phyloP scores from a whole-genome alignment of 30 jellyfish, hydroid and myxozoan genomes.

The Pseudorhiza aurosa region DNA sequence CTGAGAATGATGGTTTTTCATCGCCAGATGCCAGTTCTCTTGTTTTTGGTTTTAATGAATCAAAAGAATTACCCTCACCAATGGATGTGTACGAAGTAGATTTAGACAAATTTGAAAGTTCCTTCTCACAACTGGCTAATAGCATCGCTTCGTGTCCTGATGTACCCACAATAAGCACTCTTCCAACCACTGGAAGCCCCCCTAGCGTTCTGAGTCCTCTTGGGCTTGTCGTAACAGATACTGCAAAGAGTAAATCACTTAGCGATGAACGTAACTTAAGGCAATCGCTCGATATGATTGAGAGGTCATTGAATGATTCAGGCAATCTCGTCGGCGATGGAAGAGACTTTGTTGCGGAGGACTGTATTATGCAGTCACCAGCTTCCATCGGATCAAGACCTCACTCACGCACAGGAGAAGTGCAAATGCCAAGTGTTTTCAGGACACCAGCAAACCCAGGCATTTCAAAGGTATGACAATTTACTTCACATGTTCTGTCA shows the following conservation, averaged over 20 bases:
- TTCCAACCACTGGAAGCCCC: no score
- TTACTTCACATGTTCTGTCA: no score
- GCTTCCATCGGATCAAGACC: not conserved
- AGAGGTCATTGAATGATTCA: not conserved
- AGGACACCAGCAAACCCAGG: conserved; percentile 46
- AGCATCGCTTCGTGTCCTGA: not conserved
- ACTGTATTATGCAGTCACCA: conserved; percentile 38
- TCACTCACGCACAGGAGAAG: conserved; percentile 1
- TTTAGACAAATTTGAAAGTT: no score
- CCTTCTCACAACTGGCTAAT: not conserved
- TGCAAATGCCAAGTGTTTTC: not conserved
- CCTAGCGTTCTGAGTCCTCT: no score
- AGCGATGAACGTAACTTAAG: no score
- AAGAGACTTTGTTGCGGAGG: not conserved
- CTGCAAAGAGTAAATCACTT: not conserved
- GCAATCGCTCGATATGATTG: not conserved
- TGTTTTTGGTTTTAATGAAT: not conserved
- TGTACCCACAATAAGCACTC: no score
- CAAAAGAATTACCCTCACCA: conserved; percentile 9
- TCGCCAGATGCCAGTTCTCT: not conserved
- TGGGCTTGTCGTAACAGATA: no score
- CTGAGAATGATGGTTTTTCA: not conserved
- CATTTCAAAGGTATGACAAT: not conserved
- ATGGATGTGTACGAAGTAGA: conserved; percentile 38
- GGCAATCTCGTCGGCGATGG: not conserved